Evolutionary conservation across 2,888 invertebrate genomes (phyloP), one percentile per base, ranked within the genome.

Genomic region (Netelia virgata): DNA sequence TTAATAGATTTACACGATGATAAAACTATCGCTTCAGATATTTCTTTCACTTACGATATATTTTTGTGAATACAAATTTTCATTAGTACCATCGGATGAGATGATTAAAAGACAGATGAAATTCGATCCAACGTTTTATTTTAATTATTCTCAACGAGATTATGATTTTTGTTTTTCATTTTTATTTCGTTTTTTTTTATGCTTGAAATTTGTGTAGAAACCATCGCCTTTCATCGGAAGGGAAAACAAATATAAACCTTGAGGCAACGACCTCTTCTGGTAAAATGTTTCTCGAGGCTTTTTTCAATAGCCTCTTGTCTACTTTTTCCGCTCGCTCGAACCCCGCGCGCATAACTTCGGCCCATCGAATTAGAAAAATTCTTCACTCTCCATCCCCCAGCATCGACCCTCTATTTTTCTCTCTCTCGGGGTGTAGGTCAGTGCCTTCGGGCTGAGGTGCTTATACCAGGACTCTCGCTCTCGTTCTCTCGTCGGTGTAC

Each of bases 301-400:
- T 64, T 57, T 5, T 20, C 36, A 36, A 36, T 36, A 36, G 36
- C 11, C 47, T 64, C 57, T 61, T 3, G 1, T 64, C 18, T 43
- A 64, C 64, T 68, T 73, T 61, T 28, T 50, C 47, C 59, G 69
- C 59, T 20, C 36, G 59, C 20, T 69, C 14, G 16, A n/a, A 8
- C 18, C 36, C 18, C 18, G 57, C 69, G 72, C 36, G 70, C 69
- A 79, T 83, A 83, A 75, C 83, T 75, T 55, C 50, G 73, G 43
- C 23, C 64, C 47, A 79, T 75, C 50, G 79, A 83, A 79, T 75
- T 75, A 79, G 70, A 75, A 75, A 79, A 83, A 78, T 74, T 16
- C 63, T 63, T 63, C 53, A 1, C 11, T 20, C 55, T 1, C n/a
- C 43, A 5, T 8, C 47, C n/a, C 36, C 41, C 6, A 6, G 36